Evolutionary conservation across 2,113 vertebrate genomes (phyloP), one percentile per base, ranked within the genome.

Genomic region (Cichladusa arquata): DNA sequence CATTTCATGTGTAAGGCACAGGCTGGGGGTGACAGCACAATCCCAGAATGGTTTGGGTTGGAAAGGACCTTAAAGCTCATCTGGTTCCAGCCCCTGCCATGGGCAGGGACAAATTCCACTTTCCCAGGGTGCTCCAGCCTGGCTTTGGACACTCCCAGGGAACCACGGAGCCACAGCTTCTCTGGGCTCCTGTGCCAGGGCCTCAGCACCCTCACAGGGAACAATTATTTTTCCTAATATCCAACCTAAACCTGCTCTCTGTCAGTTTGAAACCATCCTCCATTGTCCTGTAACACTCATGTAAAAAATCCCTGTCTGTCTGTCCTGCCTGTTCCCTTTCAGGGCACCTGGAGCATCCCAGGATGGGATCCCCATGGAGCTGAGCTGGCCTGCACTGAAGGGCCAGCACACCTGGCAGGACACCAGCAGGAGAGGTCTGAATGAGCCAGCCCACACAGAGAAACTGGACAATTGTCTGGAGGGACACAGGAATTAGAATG

Each of bases 1-100:
- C 61, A 14, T 42, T 44, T 40, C 24, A 15, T 6, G 1, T 0
- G 19, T 36, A 12, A 48, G 25, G n/a, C 4, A 0, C 33, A 14
- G 57, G 29, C 61, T 29, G 9, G 38, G 31, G 23, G 15, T 38
- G 18, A 45, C 16, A 28, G 12, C 20, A 51, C 9, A 36, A 31
- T 18, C 31, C 33, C 33, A 34, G 44, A 11, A 9, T 31, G 26
- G 5, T 29, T 36, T 50, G 36, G 20, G 31, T 25, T 58, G 36
- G 53, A 44, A 67, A 4, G 17, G 36, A 67, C 31, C 11, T 51
- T 25, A 77, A 44, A 51, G 1, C 5, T 44, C 36, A 44, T 4
- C 31, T 25, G 11, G 4, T 36, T 31, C 22, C 38, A 23, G 3
- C 9, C n/a, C n/a, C n/a, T 36, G 47, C 34, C 34, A 22, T 9